Evolutionary conservation across 2,113 vertebrate genomes (phyloP), one percentile per base, ranked within the genome.

Genomic region (Chlorodrepanis virens): DNA sequence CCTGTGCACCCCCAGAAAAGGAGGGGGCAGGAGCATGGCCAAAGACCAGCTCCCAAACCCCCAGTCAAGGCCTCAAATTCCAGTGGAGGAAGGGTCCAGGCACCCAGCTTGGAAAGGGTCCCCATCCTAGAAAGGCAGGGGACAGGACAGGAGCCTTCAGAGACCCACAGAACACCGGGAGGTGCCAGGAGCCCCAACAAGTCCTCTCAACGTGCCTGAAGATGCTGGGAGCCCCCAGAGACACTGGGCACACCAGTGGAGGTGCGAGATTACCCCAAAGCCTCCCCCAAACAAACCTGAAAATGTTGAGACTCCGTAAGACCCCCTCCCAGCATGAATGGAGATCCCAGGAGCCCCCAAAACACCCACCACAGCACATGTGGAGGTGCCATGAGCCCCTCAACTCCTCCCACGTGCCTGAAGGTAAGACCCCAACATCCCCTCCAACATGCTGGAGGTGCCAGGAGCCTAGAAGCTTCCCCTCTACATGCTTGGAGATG

Each of bases 21-120:
- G 9, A 35, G 61, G 29, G 50, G 50, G 12, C 50, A 35, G 54
- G 49, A 74, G 86, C 39, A n/a, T 21, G 31, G 54, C 40, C n/a
- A 16, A 79, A 60, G 60, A 87, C 39, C 71, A 53, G 44, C 68
- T 87, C 61, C 68, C 29, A 88, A 84, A 61, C 56, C 91, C 94
- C 59, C 33, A 50, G 49, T 63, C 94, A 85, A 93, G 94, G 94
- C 94, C 84, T 89, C 76, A 16, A 89, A 83, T 82, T 82, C 84
- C 14, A 50, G 70, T 47, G 22, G 37, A 82, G 84, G 57, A 86
- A 85, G 64, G 49, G 64, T 63, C 37, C 76, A 44, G 31, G 42
- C 33, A 79, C n/a, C 29, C 37, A 78, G 14, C 27, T 52, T 27
- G 39, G 67, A 75, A 75, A 85, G 29, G 31, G 31, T 54, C 23